A percentile compares a stretch with the other conserved stretches of the same genome.
phyloP scores from a whole-genome alignment of 2,797 vertebrate species.

The Malurus splendens region DNA sequence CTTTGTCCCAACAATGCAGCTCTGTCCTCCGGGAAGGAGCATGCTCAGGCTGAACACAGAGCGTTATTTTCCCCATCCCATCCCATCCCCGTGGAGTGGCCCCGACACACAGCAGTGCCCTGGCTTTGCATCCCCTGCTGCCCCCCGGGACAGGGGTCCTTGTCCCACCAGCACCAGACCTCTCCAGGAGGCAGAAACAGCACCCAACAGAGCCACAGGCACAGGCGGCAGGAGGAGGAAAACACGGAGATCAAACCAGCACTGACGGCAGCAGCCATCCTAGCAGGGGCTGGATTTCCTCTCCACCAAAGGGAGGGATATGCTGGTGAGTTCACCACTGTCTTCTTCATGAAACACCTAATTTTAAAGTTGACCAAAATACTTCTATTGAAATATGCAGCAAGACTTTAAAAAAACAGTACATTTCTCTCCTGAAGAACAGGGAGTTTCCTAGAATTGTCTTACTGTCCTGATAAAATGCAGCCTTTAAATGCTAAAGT shows the following conservation, averaged over 20 bases:
- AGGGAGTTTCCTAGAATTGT: neutral
- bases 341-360: accelerated
- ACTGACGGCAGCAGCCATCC: neutral
- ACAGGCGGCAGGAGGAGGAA: neutral
- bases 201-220: neutral
- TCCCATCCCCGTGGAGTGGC: neutral
- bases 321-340: neutral
- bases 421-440: neutral
- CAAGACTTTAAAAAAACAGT: neutral
- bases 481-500: neutral
- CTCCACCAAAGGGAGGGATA: neutral
- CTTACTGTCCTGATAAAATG: neutral
- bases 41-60: neutral
- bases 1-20: slow-evolving; percentile 49
- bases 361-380: neutral
- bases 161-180: neutral
- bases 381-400: neutral
- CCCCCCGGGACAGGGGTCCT: neutral
- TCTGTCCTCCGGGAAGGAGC: slow-evolving; percentile 10
- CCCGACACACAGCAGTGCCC: accelerated
- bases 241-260: neutral
- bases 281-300: neutral
- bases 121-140: neutral
- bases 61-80: neutral
- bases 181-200: neutral